Percentiles rank a stretch among this genome's conserved stretches.
These are phyloP conservation scores for Melolontha melolontha DNA, from an alignment of 2,888 invertebrate species.

Conservation along the genomic window DNA sequence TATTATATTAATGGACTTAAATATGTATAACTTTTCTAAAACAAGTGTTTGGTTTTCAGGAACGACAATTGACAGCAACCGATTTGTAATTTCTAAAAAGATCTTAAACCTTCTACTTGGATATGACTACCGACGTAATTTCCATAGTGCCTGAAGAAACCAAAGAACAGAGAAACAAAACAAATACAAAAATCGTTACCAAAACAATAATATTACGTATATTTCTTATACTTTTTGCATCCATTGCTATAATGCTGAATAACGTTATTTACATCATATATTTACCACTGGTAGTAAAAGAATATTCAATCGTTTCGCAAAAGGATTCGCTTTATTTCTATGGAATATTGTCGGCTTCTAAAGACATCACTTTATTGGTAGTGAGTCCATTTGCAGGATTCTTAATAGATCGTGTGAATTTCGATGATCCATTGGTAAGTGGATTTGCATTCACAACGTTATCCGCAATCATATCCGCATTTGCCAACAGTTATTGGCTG, in stretches of 20 bases:
- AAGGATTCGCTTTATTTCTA: slow-evolving; percentile 3
- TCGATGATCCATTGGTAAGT: background rate
- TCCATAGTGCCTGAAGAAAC: background rate
- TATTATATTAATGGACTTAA: too few relatives aligned
- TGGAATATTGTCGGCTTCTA: slow-evolving; percentile 3
- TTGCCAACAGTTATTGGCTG: slow-evolving; percentile 13
- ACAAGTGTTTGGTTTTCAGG: too few relatives aligned
- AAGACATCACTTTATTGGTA: slow-evolving; percentile 8
- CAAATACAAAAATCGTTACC: background rate
- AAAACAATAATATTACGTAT: background rate
- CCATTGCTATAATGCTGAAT: slow-evolving; percentile 7
- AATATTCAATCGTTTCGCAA: background rate
- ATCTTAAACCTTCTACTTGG: too few relatives aligned
- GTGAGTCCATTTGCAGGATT: background rate
- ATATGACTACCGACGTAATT: too few relatives aligned
- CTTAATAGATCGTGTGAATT: slow-evolving; percentile 10
- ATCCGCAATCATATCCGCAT: slow-evolving; percentile 7
- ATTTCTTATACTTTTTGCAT: background rate
- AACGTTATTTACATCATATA: slow-evolving; percentile 1
- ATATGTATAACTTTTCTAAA: too few relatives aligned
- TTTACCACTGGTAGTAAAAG: background rate
- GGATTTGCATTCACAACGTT: slow-evolving; percentile 8
- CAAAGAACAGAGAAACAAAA: background rate
- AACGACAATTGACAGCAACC: too few relatives aligned
- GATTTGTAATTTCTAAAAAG: too few relatives aligned